Base-by-base conservation (phyloP, 2,888 invertebrate species). In the Tetramorium bicarinatum region DNA sequence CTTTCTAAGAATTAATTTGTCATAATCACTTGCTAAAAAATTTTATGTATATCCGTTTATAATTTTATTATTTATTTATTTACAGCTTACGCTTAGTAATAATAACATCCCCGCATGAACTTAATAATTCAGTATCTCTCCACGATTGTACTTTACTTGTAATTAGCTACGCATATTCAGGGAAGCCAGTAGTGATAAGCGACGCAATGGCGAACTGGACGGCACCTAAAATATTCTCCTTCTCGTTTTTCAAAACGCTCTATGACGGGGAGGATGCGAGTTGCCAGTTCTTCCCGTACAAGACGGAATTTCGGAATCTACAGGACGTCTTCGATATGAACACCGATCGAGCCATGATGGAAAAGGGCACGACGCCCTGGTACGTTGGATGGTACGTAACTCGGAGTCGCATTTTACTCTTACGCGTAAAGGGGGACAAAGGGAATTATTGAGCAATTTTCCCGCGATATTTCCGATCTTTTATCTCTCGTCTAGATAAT, bases 251-350 rank as follows among this genome's bases (percentile, higher is more conserved):
- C 95, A 97, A 97, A 88, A 95, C 96, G 7, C 95, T 98, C 79
- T 99, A 99, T 95, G 95, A 96, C 47, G 96, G 90, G 0, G 91
- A 90, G 75, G 84, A 91, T 9, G 93, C 91, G 77, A 97, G 97
- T 88, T 99, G 99, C 91, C 99, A 99, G 94, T 99, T 99, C 95
- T 98, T 99, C 93, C 98, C 99, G 0, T 99, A 99, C 95, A 97
- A 98, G 95, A 99, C 99, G 0, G 97, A 98, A 52, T 97, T 99
- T 92, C 95, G 95, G 47, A 97, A 96, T 66, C 95, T 99, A 0
- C 95, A 96, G 71, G 98, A 99, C 86, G 98, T 98, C 0, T 97
- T 99, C 87, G 96, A 96, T 77, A 99, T 99, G 98, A 96, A 96
- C 47, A 95, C 95, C 11, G 96, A 96, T 8, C 95, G 98, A 83